Conservation (phyloP, 2,113 vertebrate genomes). For the Gnathonemus echidnorhynchus region DNA sequence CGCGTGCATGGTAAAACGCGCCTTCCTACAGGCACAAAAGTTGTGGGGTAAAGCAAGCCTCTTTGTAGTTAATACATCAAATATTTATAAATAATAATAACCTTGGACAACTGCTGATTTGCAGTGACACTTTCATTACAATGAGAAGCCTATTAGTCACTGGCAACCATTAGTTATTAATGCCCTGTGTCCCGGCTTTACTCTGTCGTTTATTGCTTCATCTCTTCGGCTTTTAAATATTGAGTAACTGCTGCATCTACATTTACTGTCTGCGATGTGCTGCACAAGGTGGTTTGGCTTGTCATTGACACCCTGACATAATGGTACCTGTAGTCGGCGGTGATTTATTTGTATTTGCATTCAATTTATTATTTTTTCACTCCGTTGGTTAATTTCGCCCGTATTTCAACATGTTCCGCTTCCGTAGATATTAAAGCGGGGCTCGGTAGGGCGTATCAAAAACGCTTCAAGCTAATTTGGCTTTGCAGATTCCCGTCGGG, state of each 20-base stretch:
- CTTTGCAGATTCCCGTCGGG: conserved; percentile 36
- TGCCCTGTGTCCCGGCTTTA: conserved; percentile 67
- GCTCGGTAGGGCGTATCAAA: neutral
- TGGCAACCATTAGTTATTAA: conserved; percentile 70
- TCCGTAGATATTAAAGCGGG: neutral
- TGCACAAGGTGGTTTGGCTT: conserved; percentile 34
- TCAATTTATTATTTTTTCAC: conserved; percentile 9
- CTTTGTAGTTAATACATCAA: conserved; percentile 64
- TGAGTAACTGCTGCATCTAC: conserved; percentile 70
- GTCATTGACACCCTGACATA: neutral
- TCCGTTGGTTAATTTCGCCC: conserved; percentile 4
- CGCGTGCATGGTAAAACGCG: conserved; percentile 41
- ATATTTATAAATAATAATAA: conserved; percentile 79
- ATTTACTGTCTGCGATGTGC: conserved; percentile 65
- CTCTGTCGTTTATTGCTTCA: conserved; percentile 75
- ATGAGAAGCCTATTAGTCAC: conserved; percentile 67
- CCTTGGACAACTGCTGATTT: conserved; percentile 73
- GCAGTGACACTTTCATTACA: conserved; percentile 75
- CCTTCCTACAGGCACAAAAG: conserved; percentile 47
- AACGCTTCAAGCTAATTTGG: conserved; percentile 15
- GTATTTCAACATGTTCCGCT: conserved; percentile 1
- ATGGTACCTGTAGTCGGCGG: neutral
- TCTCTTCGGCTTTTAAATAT: conserved; percentile 72
- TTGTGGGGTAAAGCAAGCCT: conserved; percentile 51
- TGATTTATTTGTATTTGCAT: conserved; percentile 16